A percentile compares a stretch with the other conserved stretches of the same genome.
Evolutionary conservation across 1,140 invertebrate genomes (phyloP).

Genomic region (Portunus trituberculatus): DNA sequence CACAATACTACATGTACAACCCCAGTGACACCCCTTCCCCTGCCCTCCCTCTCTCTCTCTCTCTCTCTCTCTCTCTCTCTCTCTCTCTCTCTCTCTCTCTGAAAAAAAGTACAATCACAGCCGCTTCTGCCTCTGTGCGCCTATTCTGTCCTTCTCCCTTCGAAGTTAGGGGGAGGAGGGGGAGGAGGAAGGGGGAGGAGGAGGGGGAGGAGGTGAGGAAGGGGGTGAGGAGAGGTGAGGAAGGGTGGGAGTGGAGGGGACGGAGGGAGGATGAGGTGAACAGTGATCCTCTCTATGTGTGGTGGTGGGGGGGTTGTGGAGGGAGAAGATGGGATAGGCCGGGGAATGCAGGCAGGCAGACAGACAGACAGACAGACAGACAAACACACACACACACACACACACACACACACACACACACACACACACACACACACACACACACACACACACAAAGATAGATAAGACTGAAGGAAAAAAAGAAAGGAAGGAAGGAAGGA

Average conservation of each 20-base stretch:
- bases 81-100: not conserved
- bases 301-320: no score
- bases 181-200: not conserved
- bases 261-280: not conserved
- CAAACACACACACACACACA: not conserved
- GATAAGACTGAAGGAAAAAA: not conserved
- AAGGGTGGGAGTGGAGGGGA: not conserved
- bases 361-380: no score
- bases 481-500: not conserved
- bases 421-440: no score
- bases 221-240: not conserved
- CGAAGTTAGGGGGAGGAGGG: not conserved
- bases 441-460: not conserved
- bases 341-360: no score
- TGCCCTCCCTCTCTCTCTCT: no score
- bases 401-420: no score
- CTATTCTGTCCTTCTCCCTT: no score
- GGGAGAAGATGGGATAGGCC: no score
- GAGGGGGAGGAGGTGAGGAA: not conserved
- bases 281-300: not conserved
- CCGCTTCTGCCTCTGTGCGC: no score
- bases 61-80: not conserved
- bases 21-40: not conserved
- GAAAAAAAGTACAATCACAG: no score
- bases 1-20: not conserved